Base-by-base conservation (phyloP, 37 sponge, comb jelly and placozoan species). In the Theonella swinhoei region DNA sequence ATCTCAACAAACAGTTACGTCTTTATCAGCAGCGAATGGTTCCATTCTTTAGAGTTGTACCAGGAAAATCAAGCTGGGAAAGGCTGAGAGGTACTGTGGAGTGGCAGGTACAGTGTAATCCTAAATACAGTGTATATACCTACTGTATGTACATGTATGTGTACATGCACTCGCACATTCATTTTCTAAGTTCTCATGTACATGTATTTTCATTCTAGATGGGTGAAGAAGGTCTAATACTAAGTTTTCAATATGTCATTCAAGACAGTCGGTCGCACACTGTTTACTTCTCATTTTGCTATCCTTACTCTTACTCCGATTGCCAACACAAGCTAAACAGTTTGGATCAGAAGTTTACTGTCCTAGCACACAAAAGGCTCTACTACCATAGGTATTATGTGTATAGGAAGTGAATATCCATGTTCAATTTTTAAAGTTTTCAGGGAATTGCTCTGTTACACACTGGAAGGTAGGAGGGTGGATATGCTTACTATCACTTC, bases 401-500 rank as follows among this genome's bases (percentile, higher is more conserved):
- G n/a, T n/a, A n/a, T n/a, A n/a, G n/a, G n/a, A n/a, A n/a, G n/a
- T n/a, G n/a, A n/a, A n/a, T n/a, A n/a, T n/a, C n/a, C n/a, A n/a
- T n/a, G n/a, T n/a, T 47, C 54, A 47, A 47, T 47, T 47, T 47
- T 17, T 17, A 17, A 7, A 47, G 11, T 47, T 7, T 72, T 4
- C 73, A 87, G 91, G 8, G 93, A 94, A 42, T 87, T 90, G 23
- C 63, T 96, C 7, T 88, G 86, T 62, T 42, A 79, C 32, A 82
- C 90, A 24, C 73, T 96, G 28, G 95, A 98, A 7, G 91, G 91
- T 0, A 74, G 89, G 4, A 68, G 95, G 29, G 82, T 98, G 42
- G 97, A 98, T 62, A 85, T 96, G 37, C 69, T 98, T 2, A 98
- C 99, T 11, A 77, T 98, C 63, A 88, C 94, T 3, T 96, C 97